phyloP scores from a whole-genome alignment of 2,797 vertebrate species.

The Glyptemys insculpta region DNA sequence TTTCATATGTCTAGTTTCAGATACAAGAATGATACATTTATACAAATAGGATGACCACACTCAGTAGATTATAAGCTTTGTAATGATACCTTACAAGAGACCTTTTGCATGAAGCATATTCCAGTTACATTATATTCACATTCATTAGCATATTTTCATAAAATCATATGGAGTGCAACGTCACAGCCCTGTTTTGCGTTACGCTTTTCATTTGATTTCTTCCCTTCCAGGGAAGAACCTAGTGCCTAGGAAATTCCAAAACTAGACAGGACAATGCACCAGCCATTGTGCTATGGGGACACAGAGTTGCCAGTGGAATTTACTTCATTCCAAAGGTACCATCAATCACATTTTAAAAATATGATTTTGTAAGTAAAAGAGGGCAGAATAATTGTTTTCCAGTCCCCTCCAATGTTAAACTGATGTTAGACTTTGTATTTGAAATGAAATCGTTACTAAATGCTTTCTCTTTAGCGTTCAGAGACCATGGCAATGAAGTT shows the following conservation, averaged over 20 bases:
- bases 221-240: background rate
- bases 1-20: no score
- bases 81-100: no score
- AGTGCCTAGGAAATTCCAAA: background rate
- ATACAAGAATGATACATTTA: no score
- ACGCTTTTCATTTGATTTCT: background rate
- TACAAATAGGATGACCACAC: no score
- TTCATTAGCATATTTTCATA: no score
- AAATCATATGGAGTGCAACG: no score
- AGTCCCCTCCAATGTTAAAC: background rate
- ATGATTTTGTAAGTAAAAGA: background rate
- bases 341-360: background rate
- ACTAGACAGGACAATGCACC: fast-evolving
- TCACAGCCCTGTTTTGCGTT: background rate
- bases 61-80: no score
- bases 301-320: background rate
- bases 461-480: conserved; percentile 63
- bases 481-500: conserved; percentile 70
- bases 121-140: no score
- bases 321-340: background rate
- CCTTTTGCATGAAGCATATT: no score
- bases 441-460: background rate
- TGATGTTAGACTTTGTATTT: background rate
- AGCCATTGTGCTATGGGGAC: fast-evolving
- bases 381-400: background rate